Evolutionary conservation across 1,140 invertebrate species (phyloP).

Genomic region (Drosophila mauritiana): DNA sequence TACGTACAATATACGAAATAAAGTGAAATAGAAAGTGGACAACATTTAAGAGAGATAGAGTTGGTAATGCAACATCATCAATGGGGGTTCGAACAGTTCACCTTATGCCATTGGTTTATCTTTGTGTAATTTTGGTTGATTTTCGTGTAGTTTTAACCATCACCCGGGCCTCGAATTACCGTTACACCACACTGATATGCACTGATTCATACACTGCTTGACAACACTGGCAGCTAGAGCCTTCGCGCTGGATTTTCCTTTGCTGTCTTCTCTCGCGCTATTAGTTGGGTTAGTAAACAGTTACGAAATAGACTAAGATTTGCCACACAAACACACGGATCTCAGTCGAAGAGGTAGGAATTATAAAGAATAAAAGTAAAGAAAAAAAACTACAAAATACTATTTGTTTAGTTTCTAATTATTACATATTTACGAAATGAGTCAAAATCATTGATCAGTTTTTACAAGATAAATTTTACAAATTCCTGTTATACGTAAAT

Average conservation of each 20-base stretch:
- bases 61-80: slow-evolving; percentile 39
- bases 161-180: slow-evolving; percentile 40
- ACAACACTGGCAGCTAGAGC: slow-evolving; percentile 22
- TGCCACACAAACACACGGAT: slow-evolving; percentile 25
- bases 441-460: not conserved
- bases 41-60: slow-evolving; percentile 27
- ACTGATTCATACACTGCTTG: slow-evolving; percentile 20
- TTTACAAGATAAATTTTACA: no score
- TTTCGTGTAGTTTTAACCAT: slow-evolving; percentile 28
- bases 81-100: slow-evolving; percentile 20
- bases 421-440: no score
- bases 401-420: no score
- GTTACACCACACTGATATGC: slow-evolving; percentile 29
- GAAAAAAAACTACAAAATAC: no score
- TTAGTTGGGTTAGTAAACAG: slow-evolving; percentile 60
- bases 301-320: slow-evolving; percentile 31
- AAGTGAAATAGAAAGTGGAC: slow-evolving; percentile 34
- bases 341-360: not conserved
- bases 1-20: slow-evolving; percentile 31
- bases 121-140: slow-evolving; percentile 22
- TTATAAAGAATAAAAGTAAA: no score
- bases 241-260: not conserved
- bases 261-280: slow-evolving; percentile 13
- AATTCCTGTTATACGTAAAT: no score
- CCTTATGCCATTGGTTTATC: slow-evolving; percentile 19